Conservation (phyloP, 2,888 invertebrate species). For the Mesochorus sp. region DNA sequence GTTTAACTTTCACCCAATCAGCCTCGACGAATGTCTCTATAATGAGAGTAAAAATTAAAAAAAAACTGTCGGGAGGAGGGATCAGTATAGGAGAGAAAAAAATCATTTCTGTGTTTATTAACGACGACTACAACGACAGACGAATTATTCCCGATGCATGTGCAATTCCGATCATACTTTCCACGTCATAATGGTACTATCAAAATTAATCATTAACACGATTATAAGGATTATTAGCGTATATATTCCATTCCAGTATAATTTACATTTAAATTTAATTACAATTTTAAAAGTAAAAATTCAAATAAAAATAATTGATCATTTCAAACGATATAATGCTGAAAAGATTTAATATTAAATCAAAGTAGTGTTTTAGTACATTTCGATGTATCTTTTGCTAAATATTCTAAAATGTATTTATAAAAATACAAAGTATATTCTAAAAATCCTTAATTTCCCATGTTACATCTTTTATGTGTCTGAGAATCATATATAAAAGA, state of each 20-base stretch:
- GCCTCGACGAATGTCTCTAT: not conserved
- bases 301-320: not conserved
- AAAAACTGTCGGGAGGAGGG: not conserved
- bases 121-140: conserved; percentile 55
- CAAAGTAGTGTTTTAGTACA: not conserved
- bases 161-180: conserved; percentile 49
- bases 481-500: not conserved
- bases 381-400: not conserved
- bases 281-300: not conserved
- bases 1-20: not conserved
- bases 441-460: not conserved
- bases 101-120: conserved; percentile 3
- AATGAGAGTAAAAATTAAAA: not conserved
- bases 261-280: not conserved
- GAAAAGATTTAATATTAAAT: not conserved
- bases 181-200: conserved; percentile 41
- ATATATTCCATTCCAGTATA: not conserved
- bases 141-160: conserved; percentile 56
- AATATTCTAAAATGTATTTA: not conserved
- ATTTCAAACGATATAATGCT: not conserved
- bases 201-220: conserved; percentile 46
- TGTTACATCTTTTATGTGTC: conserved; percentile 6
- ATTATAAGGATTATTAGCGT: not conserved
- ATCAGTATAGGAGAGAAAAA: not conserved
- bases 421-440: not conserved